A percentile compares a stretch with the other conserved stretches of the same genome.
phyloP scores from a whole-genome alignment of 2,797 vertebrate species.

The Typhlichthys eigenmanni region DNA sequence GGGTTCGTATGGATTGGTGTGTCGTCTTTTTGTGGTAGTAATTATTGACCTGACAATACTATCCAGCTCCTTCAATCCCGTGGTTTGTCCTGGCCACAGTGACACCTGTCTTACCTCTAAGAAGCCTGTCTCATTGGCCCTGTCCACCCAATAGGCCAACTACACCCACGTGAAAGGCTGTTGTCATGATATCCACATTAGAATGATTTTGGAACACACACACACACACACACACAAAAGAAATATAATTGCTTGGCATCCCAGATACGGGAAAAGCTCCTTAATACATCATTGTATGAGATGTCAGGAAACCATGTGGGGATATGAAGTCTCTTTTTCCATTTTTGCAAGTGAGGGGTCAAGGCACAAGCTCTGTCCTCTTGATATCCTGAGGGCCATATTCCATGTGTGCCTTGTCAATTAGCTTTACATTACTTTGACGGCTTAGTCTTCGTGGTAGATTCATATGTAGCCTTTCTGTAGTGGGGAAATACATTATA shows the following conservation, averaged over 20 bases:
- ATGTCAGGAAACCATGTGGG: slow-evolving; percentile 30
- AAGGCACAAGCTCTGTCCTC: slow-evolving; percentile 30
- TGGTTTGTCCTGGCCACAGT: slow-evolving; percentile 3
- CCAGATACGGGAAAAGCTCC: slow-evolving; percentile 23
- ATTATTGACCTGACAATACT: not conserved
- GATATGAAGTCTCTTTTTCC: slow-evolving; percentile 44
- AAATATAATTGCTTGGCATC: slow-evolving; percentile 10
- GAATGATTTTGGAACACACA: slow-evolving; percentile 13
- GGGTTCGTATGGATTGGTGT: not conserved
- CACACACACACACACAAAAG: not conserved
- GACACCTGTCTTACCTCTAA: slow-evolving; percentile 4
- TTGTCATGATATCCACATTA: slow-evolving; percentile 6
- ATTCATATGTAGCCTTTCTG: no score
- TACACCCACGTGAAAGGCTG: slow-evolving; percentile 14
- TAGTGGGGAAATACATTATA: no score
- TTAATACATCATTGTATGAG: slow-evolving; percentile 33
- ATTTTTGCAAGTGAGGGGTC: slow-evolving; percentile 22
- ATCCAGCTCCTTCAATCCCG: no score
- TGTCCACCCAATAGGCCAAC: slow-evolving; percentile 15
- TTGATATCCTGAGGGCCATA: slow-evolving; percentile 34
- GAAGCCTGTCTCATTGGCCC: slow-evolving; percentile 7
- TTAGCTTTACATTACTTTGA: slow-evolving; percentile 40
- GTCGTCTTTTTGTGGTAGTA: not conserved
- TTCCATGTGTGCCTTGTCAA: slow-evolving; percentile 37
- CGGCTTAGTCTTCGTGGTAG: slow-evolving; percentile 27